Evolutionary conservation across 2,797 vertebrate species (phyloP).

Genomic region (Amblyopsis hoosieri): DNA sequence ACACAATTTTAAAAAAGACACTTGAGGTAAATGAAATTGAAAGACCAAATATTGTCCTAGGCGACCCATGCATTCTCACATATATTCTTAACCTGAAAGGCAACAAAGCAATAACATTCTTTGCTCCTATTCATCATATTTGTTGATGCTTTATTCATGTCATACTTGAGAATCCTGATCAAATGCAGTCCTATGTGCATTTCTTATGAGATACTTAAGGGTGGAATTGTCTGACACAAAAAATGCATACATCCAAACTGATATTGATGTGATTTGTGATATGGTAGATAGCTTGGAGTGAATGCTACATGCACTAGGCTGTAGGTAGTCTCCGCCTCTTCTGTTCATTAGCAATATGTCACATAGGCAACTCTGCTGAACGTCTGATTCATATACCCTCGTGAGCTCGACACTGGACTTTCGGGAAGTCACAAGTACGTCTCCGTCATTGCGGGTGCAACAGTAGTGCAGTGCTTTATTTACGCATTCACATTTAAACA

Average conservation of each 20-base stretch:
- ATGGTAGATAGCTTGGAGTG: not conserved
- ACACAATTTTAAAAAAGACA: not conserved
- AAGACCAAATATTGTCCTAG: slow-evolving; percentile 22
- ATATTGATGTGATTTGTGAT: slow-evolving; percentile 24
- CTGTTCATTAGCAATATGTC: too few species aligned
- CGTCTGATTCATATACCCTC: too few species aligned
- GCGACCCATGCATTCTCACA: slow-evolving; percentile 14
- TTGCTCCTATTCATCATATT: slow-evolving; percentile 50
- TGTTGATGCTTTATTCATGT: slow-evolving; percentile 69
- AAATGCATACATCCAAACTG: slow-evolving; percentile 34
- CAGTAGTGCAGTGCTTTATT: too few species aligned
- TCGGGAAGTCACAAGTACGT: too few species aligned
- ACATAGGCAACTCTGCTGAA: too few species aligned
- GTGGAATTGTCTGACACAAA: slow-evolving; percentile 39
- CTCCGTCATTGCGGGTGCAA: too few species aligned
- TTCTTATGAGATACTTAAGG: slow-evolving; percentile 51
- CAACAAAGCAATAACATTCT: slow-evolving; percentile 32
- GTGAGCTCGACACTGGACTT: too few species aligned
- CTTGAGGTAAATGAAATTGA: slow-evolving; percentile 26
- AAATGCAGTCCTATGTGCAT: slow-evolving; percentile 44
- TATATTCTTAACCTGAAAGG: slow-evolving; percentile 31
- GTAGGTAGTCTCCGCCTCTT: too few species aligned
- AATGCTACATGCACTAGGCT: too few species aligned
- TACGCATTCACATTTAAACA: too few species aligned
- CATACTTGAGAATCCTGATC: slow-evolving; percentile 41